Percentiles rank a stretch among this genome's conserved stretches.
These are phyloP conservation scores for Ornithorhynchus anatinus DNA, from an alignment of 2,113 vertebrate genomes.

Conservation along the genomic window DNA sequence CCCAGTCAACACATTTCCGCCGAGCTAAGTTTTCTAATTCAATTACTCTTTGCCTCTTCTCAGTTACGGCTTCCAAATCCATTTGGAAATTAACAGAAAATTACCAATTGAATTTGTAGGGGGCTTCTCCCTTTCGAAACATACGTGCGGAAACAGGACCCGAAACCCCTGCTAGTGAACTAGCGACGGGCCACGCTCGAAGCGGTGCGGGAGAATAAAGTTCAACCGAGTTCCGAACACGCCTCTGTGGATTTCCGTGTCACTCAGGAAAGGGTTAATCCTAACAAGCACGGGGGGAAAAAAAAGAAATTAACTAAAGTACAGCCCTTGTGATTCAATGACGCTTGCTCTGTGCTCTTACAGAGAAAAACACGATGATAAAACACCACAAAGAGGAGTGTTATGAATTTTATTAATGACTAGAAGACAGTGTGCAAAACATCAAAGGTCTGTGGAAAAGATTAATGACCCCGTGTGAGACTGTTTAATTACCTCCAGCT, in stretches of 20 bases:
- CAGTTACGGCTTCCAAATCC: constrained; percentile 27
- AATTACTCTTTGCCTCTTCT: constrained; percentile 52
- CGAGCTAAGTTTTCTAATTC: constrained; percentile 41
- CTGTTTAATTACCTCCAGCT: constrained; percentile 99
- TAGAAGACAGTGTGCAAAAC: constrained; percentile 99
- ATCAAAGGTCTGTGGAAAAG: constrained; percentile 99
- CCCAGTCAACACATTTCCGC: constrained; percentile 51
- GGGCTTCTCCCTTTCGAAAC: background rate
- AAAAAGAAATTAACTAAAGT: constrained; percentile 92
- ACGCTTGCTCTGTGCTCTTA: constrained; percentile 93
- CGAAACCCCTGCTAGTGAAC: background rate
- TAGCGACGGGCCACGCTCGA: background rate
- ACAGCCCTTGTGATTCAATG: constrained; percentile 93
- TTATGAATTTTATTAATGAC: constrained; percentile 99
- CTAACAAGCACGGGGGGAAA: constrained; percentile 72
- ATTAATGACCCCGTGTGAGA: constrained; percentile 99
- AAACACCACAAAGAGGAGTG: constrained; percentile 97
- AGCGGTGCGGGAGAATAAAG: constrained; percentile 14
- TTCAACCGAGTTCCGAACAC: constrained; percentile 16
- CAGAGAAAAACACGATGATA: constrained; percentile 87
- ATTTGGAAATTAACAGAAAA: constrained; percentile 27
- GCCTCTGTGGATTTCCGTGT: constrained; percentile 3
- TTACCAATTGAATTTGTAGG: constrained; percentile 35
- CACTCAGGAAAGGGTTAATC: constrained; percentile 78
- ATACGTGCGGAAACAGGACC: background rate